A percentile compares a stretch with the other conserved stretches of the same genome.
Evolutionary conservation across 1,140 invertebrate species (phyloP).

Genomic region (Aphaenogaster floridana): DNA sequence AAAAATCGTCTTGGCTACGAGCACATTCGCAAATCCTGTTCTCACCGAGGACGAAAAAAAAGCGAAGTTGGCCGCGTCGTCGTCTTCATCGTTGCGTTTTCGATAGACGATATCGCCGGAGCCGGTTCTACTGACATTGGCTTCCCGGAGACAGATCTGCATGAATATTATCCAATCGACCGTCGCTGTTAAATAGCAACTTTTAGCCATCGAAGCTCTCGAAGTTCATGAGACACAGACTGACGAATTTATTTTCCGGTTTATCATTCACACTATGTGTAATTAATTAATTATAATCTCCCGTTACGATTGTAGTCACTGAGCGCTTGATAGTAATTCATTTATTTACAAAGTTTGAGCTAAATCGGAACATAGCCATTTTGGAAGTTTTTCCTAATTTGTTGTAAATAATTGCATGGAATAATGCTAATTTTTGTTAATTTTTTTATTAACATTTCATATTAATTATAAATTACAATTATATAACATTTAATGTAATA

Average conservation of each 20-base stretch:
- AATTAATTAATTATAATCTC: not conserved
- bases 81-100: slow-evolving; percentile 6
- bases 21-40: slow-evolving; percentile 16
- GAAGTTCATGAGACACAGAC: not conserved
- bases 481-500: not conserved
- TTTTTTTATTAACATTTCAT: not conserved
- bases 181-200: not conserved
- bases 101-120: slow-evolving; percentile 12
- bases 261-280: not conserved
- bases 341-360: too few relatives aligned
- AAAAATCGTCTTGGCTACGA: slow-evolving; percentile 1
- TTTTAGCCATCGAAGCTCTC: not conserved
- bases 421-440: not conserved
- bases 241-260: not conserved
- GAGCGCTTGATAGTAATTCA: not conserved
- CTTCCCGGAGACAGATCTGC: slow-evolving; percentile 4
- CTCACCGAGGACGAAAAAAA: not conserved
- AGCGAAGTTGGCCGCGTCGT: not conserved
- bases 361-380: too few relatives aligned
- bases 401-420: not conserved
- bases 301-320: not conserved
- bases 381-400: too few relatives aligned
- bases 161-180: slow-evolving; percentile 30
- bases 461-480: slow-evolving; percentile 13
- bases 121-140: slow-evolving; percentile 20